A percentile compares a stretch with the other conserved stretches of the same genome.
Conservation (phyloP, 1,140 invertebrate species). For the Zaprionus lachaisei region DNA sequence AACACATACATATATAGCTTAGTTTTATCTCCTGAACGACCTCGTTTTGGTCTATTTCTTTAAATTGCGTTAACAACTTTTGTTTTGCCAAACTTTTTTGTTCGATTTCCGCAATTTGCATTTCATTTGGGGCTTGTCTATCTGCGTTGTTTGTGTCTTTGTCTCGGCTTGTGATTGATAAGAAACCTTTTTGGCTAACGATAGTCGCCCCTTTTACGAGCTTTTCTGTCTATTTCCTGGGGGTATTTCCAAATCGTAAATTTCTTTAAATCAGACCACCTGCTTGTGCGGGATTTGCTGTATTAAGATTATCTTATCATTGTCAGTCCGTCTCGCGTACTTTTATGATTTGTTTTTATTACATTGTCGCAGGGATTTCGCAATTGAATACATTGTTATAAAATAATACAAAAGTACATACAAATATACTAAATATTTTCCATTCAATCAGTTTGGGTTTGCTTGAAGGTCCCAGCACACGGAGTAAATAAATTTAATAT, state of each 20-base stretch:
- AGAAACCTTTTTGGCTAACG: slow-evolving; percentile 14
- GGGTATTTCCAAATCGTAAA: slow-evolving; percentile 63
- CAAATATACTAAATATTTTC: neutral
- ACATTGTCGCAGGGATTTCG: slow-evolving; percentile 50
- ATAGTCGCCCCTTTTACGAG: slow-evolving; percentile 10
- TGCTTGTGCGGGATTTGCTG: slow-evolving; percentile 48
- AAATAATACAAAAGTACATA: neutral
- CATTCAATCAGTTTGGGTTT: slow-evolving; percentile 21
- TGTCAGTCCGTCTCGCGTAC: slow-evolving; percentile 7
- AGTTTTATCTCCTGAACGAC: neutral
- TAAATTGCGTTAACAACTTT: slow-evolving; percentile 6
- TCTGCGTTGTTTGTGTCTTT: slow-evolving; percentile 1
- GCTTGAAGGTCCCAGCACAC: slow-evolving; percentile 7
- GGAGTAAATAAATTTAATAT: slow-evolving; percentile 5
- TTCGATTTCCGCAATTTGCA: slow-evolving; percentile 17
- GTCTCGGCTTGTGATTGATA: slow-evolving; percentile 35
- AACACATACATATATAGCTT: neutral
- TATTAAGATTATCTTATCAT: slow-evolving; percentile 68
- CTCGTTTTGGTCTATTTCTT: neutral
- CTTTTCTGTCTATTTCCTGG: slow-evolving; percentile 40
- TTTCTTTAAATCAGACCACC: slow-evolving; percentile 57
- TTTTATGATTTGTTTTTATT: slow-evolving; percentile 66
- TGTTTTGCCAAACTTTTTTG: slow-evolving; percentile 20
- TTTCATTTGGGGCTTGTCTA: slow-evolving; percentile 4
- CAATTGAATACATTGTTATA: slow-evolving; percentile 34